Base-by-base conservation (phyloP, 1,140 invertebrate genomes). In the Trichonephila clavipes region DNA sequence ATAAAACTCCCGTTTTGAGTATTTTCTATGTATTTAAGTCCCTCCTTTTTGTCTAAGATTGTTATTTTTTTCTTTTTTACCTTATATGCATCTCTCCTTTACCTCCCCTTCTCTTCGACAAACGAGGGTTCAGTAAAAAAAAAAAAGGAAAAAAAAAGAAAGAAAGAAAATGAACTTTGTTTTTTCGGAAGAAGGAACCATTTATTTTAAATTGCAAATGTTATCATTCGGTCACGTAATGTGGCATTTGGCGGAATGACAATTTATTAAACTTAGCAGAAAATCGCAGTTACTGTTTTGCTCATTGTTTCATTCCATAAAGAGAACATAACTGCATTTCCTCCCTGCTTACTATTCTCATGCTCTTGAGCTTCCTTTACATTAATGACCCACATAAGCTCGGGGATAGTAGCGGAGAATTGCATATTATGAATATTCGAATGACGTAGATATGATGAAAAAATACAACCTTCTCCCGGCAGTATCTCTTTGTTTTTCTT, bases 191-290 rank as follows among this genome's bases (percentile, higher is more conserved):
- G 66, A 88, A 61, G 82, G 85, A 81, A 88, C 85, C 82, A 93
- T 93, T 93, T 88, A 93, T 88, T 93, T 93, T 93, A 93, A 93
- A 93, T 93, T 93, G 91, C 91, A 93, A 93, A 93, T 93, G 91
- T 93, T 93, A 93, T 88, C 83, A 93, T 86, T 87, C 83, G 69
- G 72, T 87, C 82, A 87, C 91, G 85, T 92, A 92, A 85, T 83
- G 90, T 62, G 40, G 90, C 61, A 86, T 85, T 92, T 86, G 81
- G 59, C 58, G 83, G 64, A 88, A 93, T 87, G 91, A 88, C 85
- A 93, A 93, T 93, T 93, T 93, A 93, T 93, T 93, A 93, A 93
- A 93, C 83, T 87, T 93, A 93, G 90, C 90, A 92, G 90, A 64
- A 92, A 92, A 92, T 85, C 81, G 81, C 81, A 59, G 59, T 85